Conservation (phyloP, 2,888 invertebrate genomes). For the Drosophila parthenogenetica region DNA sequence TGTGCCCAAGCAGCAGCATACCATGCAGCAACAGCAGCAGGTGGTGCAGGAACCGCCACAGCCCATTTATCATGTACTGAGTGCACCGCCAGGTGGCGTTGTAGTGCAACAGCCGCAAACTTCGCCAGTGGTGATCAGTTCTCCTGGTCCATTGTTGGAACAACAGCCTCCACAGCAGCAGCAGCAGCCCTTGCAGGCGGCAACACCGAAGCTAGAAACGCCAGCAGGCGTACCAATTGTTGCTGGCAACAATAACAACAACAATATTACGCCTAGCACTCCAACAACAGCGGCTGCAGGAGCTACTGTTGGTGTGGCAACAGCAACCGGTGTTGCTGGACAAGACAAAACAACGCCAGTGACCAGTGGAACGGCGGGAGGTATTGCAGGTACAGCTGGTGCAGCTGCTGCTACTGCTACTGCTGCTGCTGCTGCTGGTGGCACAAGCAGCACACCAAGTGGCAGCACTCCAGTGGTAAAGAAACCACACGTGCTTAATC, state of each 20-base stretch:
- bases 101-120: constrained; percentile 74
- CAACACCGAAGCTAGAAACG: constrained; percentile 62
- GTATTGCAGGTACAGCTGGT: constrained; percentile 14
- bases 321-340: constrained; percentile 7
- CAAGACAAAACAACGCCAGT: constrained; percentile 23
- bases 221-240: constrained; percentile 32
- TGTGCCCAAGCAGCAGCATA: constrained; percentile 49
- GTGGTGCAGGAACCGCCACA: constrained; percentile 37
- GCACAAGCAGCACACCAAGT: constrained; percentile 49
- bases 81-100: constrained; percentile 36
- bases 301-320: constrained; percentile 8
- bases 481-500: constrained; percentile 91
- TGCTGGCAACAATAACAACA: constrained; percentile 23
- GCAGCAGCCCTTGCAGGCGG: constrained; percentile 40
- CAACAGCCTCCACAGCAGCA: constrained; percentile 54
- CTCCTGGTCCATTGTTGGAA: constrained; percentile 64
- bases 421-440: constrained; percentile 22
- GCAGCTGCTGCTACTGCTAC: constrained; percentile 15
- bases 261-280: constrained; percentile 58
- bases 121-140: constrained; percentile 70
- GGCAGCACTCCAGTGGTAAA: constrained; percentile 78
- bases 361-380: constrained; percentile 1
- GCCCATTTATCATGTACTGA: constrained; percentile 68
- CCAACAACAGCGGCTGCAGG: constrained; percentile 43
- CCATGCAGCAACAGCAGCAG: constrained; percentile 44